Evolutionary conservation across 2,113 vertebrate genomes (phyloP), one percentile per base, ranked within the genome.

Genomic region (Lycaon pictus): DNA sequence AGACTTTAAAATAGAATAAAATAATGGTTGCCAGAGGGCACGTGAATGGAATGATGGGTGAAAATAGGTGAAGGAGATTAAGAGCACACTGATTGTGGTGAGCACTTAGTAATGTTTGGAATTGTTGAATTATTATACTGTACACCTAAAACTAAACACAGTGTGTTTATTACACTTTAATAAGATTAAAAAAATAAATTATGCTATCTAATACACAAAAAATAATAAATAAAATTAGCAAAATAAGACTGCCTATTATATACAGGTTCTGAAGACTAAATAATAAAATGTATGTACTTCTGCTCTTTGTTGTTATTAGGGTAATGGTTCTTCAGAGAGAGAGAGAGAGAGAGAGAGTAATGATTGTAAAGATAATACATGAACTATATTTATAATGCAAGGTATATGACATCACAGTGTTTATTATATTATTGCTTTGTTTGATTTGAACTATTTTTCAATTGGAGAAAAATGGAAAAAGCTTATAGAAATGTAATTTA

Each of bases 361-460:
- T 69, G 5, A 82, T n/a, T 65, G 13, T 7, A 65, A 43, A 79
- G 7, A 20, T 56, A 80, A 62, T 51, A n/a, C 6, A 11, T 69
- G 7, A 77, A 76, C 67, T n/a, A 48, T 55, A 74, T 43, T 77
- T 90, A 60, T 4, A 43, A 0, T n/a, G 5, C 8, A 6, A 32
- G 1, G 16, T 2, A 69, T n/a, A 37, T 84, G 0, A 17, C 17
- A 22, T 55, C 6, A 51, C 3, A 79, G 23, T 58, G 83, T 83
- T 84, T 55, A 55, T 74, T 74, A 63, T 35, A 88, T 88, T 92
- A 72, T 67, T 35, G 56, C 71, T 56, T 0, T 63, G 12, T 16
- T 81, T n/a, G 15, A 56, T n/a, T 85, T 65, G 56, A 93, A 74
- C n/a, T 62, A 88, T 60, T 29, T 92, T 86, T 62, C 58, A 90